A percentile compares a stretch with the other conserved stretches of the same genome.
Evolutionary conservation across 2,113 vertebrate genomes (phyloP).

Genomic region (Romanogobio albipinnatus): DNA sequence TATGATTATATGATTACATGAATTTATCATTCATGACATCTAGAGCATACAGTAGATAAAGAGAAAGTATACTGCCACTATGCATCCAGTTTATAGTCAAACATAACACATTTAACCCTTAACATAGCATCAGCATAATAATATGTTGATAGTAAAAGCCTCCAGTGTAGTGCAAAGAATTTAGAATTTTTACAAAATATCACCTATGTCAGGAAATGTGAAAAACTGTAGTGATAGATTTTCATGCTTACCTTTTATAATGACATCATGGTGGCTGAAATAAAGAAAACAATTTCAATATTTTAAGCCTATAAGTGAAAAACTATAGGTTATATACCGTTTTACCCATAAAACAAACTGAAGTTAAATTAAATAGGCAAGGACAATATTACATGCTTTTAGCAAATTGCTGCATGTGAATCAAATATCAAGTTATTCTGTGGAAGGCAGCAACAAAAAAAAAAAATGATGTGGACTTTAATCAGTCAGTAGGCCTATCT

Average conservation of each 20-base stretch:
- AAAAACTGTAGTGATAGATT: not conserved
- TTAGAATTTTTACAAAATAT: not conserved
- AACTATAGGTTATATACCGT: not conserved
- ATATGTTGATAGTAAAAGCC: not conserved
- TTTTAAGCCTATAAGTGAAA: not conserved
- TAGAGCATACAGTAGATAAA: not conserved
- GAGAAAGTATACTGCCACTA: not conserved
- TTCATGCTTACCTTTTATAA: conserved; percentile 54
- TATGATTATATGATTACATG: not conserved
- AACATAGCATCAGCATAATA: not conserved
- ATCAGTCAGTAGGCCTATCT: conserved; percentile 50
- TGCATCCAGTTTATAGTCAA: not conserved
- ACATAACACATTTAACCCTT: not conserved
- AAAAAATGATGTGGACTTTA: not conserved
- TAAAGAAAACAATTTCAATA: not conserved
- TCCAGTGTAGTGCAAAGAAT: not conserved
- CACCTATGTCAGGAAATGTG: not conserved
- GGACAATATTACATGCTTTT: not conserved
- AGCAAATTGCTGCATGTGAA: not conserved
- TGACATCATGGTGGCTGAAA: conserved; percentile 36
- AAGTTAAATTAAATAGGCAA: not conserved
- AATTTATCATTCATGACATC: not conserved
- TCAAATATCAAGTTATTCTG: not conserved
- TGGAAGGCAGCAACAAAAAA: not conserved
- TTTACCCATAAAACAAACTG: not conserved